Base-by-base conservation (phyloP, 2,888 invertebrate species). In the Brachyptera putata region DNA sequence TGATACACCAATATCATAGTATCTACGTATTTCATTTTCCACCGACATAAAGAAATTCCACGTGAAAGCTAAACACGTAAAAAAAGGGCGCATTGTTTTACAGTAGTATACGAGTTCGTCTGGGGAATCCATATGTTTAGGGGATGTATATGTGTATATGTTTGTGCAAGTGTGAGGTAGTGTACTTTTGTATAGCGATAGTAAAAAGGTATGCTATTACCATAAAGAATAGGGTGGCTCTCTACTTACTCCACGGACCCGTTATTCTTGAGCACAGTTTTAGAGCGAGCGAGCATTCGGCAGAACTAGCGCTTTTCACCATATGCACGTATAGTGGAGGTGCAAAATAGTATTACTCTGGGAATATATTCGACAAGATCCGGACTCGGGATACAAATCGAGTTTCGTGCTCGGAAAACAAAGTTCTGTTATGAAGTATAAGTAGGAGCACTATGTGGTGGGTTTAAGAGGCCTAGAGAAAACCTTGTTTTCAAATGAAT, bases 311-410 rank as follows among this genome's bases (percentile, higher is more conserved):
- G 41, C 2, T 18, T 16, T 41, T 21, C 21, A 21, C 41, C 21
- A 41, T 18, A 18, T 21, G 22, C 46, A 46, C 46, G 46, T 46
- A 41, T 46, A 36, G 21, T 30, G 16, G 26, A 53, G 53, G 53
- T 53, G 53, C 53, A 36, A 36, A 53, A 53, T 36, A 36, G 53
- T 53, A 53, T 53, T 53, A 53, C 53, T 34, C 13, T 16, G 53
- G 53, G 53, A 53, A 53, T 53, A 53, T 36, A 30, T 34, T 9
- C 16, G 13, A 18, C 53, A 30, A 53, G 34, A 21, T 53, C 36
- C 34, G 13, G 36, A 22, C 30, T 53, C 21, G 53, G 18, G 36
- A 53, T n/a, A n/a, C n/a, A 53, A 53, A 36, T 53, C 36, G 53
- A 36, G 53, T 53, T 53, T 36, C 53, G 53, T 53, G 53, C 34